A percentile compares a stretch with the other conserved stretches of the same genome.
Evolutionary conservation across 2,797 vertebrate species (phyloP).

Genomic region (Argya squamiceps): DNA sequence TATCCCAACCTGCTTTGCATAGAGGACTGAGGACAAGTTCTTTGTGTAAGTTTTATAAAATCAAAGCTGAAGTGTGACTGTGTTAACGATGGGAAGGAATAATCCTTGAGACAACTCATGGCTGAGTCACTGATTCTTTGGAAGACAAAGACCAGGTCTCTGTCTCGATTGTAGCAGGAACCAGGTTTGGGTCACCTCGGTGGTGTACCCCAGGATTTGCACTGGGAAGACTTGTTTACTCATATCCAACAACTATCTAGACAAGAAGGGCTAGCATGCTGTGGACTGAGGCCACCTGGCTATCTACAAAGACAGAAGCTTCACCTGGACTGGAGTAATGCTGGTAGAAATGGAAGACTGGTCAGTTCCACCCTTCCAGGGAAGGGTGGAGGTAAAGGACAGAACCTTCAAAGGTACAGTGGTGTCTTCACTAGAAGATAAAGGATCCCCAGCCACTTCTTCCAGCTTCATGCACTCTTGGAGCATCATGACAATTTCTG

Average conservation of each 20-base stretch:
- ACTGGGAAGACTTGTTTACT: not conserved
- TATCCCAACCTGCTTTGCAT: not conserved
- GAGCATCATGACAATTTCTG: not conserved
- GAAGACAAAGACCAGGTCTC: not conserved
- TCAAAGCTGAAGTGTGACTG: not conserved
- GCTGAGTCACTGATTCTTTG: not conserved
- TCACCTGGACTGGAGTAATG: not conserved
- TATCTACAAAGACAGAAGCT: not conserved
- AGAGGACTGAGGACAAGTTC: not conserved
- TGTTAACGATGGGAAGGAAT: not conserved
- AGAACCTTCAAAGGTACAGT: not conserved
- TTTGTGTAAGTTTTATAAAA: not conserved
- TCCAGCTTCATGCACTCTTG: not conserved
- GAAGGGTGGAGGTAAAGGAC: not conserved
- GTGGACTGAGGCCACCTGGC: not conserved
- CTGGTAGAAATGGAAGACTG: rapidly evolving
- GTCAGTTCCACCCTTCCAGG: not conserved
- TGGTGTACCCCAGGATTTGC: not conserved
- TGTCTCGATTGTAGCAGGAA: not conserved
- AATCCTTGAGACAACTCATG: not conserved
- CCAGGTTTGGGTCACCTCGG: not conserved
- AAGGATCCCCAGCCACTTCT: not conserved
- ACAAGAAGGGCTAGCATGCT: rapidly evolving
- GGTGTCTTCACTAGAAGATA: not conserved
- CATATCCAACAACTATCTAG: rapidly evolving